Percentiles rank a stretch among this genome's conserved stretches.
Conservation (phyloP, 2,113 vertebrate genomes). For the Hydrolagus affinis region DNA sequence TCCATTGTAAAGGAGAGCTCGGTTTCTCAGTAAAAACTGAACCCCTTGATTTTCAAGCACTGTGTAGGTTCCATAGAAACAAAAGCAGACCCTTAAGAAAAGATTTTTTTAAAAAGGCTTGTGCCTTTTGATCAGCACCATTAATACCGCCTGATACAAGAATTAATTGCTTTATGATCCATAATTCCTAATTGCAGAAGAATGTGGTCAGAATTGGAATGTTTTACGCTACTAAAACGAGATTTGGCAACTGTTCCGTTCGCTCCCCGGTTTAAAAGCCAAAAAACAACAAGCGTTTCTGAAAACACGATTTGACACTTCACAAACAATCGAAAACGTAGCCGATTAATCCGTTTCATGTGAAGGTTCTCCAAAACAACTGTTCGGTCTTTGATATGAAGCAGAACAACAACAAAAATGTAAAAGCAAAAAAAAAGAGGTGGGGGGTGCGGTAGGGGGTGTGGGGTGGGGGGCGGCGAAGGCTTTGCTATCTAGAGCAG, state of each 20-base stretch:
- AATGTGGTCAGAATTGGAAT: background rate
- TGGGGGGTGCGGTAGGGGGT: background rate
- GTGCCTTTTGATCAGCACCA: background rate
- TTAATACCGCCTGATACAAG: background rate
- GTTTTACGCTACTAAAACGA: slow-evolving; percentile 40
- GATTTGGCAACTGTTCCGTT: slow-evolving; percentile 62
- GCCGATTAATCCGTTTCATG: slow-evolving; percentile 75
- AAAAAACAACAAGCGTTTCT: slow-evolving; percentile 64
- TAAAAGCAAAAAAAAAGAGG: background rate
- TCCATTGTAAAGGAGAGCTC: background rate
- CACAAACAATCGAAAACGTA: slow-evolving; percentile 57
- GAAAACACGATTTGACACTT: slow-evolving; percentile 70
- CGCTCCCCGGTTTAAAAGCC: slow-evolving; percentile 67
- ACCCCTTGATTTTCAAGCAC: background rate
- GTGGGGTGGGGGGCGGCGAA: background rate
- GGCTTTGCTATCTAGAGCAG: slow-evolving; percentile 96
- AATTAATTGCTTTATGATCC: slow-evolving; percentile 7
- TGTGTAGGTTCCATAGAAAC: background rate
- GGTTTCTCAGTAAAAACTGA: background rate
- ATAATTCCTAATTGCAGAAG: background rate
- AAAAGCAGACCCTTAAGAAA: background rate
- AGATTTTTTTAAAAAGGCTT: background rate
- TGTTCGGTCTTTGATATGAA: slow-evolving; percentile 72
- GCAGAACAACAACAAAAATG: slow-evolving; percentile 3
- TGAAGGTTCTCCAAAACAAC: slow-evolving; percentile 74